Evolutionary conservation across 1,140 invertebrate genomes (phyloP).

Genomic region (Xylocopa sonorina): DNA sequence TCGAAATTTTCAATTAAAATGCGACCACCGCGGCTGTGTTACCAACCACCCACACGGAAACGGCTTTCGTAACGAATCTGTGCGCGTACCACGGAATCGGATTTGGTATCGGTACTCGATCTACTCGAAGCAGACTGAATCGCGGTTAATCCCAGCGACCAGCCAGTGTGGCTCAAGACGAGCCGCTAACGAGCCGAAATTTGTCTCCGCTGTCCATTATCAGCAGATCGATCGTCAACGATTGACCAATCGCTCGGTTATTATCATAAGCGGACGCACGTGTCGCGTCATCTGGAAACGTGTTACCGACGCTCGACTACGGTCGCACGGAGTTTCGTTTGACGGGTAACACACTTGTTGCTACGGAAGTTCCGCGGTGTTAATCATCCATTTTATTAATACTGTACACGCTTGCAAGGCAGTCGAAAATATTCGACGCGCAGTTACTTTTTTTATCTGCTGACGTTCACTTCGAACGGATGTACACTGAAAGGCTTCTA

Average conservation of each 20-base stretch:
- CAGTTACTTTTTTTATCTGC: too few relatives aligned
- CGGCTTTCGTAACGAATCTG: slow-evolving; percentile 21
- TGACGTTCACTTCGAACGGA: too few relatives aligned
- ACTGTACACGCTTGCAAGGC: too few relatives aligned
- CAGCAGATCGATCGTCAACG: slow-evolving; percentile 6
- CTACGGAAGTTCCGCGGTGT: too few relatives aligned
- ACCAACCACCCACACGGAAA: slow-evolving; percentile 16
- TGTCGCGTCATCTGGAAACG: neutral
- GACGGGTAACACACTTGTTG: too few relatives aligned
- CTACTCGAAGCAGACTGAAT: neutral
- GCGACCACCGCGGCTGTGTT: neutral
- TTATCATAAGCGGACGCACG: neutral
- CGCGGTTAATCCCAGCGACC: neutral
- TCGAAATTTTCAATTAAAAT: slow-evolving; percentile 45
- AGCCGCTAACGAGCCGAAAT: neutral
- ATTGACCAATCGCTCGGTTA: neutral
- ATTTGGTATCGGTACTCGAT: neutral
- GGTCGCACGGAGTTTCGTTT: neutral
- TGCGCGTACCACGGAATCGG: neutral
- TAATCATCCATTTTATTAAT: too few relatives aligned
- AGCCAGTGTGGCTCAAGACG: neutral
- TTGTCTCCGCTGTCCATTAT: neutral
- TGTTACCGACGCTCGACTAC: neutral
- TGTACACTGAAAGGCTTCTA: too few relatives aligned
- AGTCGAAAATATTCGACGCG: too few relatives aligned